Conservation (phyloP, 1,140 invertebrate species). For the Drosophila busckii region DNA sequence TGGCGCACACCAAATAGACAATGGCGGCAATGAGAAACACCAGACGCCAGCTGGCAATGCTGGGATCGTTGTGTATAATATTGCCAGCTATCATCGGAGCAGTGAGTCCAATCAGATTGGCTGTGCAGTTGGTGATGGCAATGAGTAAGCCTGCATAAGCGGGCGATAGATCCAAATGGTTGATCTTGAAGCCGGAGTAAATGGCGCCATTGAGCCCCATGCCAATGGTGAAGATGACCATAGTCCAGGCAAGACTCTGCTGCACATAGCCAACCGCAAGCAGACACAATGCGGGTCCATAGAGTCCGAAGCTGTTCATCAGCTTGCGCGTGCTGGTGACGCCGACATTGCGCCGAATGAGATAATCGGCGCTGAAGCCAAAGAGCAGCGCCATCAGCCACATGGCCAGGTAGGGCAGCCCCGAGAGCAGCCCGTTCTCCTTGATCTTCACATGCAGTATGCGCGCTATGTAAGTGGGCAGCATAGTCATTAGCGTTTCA, state of each 20-base stretch:
- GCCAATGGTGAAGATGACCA: slow-evolving; percentile 85
- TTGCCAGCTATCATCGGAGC: slow-evolving; percentile 89
- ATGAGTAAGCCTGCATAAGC: slow-evolving; percentile 92
- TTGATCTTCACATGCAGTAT: slow-evolving; percentile 95
- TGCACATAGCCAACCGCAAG: slow-evolving; percentile 87
- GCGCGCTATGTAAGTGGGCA: slow-evolving; percentile 97
- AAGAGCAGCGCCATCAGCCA: slow-evolving; percentile 90
- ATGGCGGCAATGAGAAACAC: slow-evolving; percentile 89
- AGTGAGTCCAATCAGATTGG: slow-evolving; percentile 91
- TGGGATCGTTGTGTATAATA: slow-evolving; percentile 85
- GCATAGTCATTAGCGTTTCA: slow-evolving; percentile 94
- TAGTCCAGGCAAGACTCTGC: slow-evolving; percentile 84
- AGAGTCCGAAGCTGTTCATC: slow-evolving; percentile 87
- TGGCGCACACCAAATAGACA: slow-evolving; percentile 86
- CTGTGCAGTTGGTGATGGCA: slow-evolving; percentile 93
- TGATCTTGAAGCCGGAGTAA: slow-evolving; percentile 90
- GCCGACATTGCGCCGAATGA: slow-evolving; percentile 85
- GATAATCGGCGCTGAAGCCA: slow-evolving; percentile 87
- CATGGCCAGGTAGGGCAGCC: slow-evolving; percentile 90
- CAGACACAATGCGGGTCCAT: slow-evolving; percentile 85
- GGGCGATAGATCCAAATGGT: slow-evolving; percentile 94
- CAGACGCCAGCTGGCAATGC: slow-evolving; percentile 88
- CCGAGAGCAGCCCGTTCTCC: slow-evolving; percentile 89
- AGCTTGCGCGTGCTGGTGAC: slow-evolving; percentile 87
- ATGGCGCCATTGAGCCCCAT: slow-evolving; percentile 89